phyloP scores from a whole-genome alignment of 2,888 invertebrate species.

The Odontomyia ornata region DNA sequence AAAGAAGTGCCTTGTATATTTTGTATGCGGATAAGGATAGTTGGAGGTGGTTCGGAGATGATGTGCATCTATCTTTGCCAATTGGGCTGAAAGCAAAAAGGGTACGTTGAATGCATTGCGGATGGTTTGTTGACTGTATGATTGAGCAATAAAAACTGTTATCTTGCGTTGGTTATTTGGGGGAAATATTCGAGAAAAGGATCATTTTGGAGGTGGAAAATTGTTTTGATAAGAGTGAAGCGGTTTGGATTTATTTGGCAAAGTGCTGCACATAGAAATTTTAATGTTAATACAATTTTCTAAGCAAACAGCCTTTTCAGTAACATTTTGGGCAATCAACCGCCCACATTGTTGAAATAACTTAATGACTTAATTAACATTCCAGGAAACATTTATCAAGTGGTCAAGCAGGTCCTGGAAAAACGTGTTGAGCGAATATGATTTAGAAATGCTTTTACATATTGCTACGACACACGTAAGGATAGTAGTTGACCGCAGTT shows the following conservation, averaged over 20 bases:
- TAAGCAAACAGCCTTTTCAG: too few species aligned
- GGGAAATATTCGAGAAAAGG: too few species aligned
- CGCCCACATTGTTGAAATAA: too few species aligned
- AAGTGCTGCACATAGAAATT: too few species aligned
- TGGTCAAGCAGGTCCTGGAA: not conserved
- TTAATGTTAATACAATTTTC: too few species aligned
- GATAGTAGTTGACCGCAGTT: not conserved
- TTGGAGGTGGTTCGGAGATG: conserved; percentile 3
- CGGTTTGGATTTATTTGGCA: too few species aligned
- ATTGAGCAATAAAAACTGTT: conserved; percentile 19
- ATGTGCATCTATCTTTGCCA: conserved; percentile 7
- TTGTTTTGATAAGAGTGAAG: too few species aligned
- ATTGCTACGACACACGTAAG: conserved; percentile 16
- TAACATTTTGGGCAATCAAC: too few species aligned
- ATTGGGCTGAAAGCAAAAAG: not conserved
- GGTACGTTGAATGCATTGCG: not conserved
- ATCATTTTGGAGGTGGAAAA: too few species aligned
- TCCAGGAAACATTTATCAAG: too few species aligned
- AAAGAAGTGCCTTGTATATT: not conserved
- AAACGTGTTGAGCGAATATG: not conserved
- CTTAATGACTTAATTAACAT: too few species aligned
- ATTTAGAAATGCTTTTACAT: not conserved
- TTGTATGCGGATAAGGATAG: not conserved
- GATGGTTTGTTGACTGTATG: not conserved
- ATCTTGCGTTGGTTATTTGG: not conserved